These are phyloP conservation scores for Mus pahari DNA, from an alignment of 2,113 vertebrate genomes.

Conservation along the genomic window DNA sequence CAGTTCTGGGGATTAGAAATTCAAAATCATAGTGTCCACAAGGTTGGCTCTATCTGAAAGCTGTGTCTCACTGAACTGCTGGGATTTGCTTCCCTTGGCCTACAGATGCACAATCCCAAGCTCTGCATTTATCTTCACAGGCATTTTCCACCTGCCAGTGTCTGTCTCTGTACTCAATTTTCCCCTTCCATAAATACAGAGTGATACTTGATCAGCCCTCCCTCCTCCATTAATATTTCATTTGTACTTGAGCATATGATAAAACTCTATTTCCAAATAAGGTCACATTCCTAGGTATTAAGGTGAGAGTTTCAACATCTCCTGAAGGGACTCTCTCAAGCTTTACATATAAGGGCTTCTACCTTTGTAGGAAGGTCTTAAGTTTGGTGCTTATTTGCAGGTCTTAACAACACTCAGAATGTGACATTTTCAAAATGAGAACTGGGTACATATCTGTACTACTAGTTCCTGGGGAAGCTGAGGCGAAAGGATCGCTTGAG, in stretches of 20 bases:
- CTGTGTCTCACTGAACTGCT: background rate
- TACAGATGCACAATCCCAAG: background rate
- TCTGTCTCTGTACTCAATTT: background rate
- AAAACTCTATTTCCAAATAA: slow-evolving; percentile 22
- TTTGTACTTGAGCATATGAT: background rate
- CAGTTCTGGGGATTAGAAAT: background rate
- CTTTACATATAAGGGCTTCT: background rate
- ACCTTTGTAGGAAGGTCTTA: too few species aligned
- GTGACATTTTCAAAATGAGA: background rate
- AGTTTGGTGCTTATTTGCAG: background rate
- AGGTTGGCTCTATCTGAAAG: background rate
- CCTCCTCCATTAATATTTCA: background rate
- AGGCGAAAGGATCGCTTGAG: background rate
- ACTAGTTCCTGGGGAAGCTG: background rate
- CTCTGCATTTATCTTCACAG: background rate
- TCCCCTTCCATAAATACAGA: background rate
- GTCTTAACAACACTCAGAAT: background rate
- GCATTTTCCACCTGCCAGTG: background rate
- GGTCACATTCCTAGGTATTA: background rate
- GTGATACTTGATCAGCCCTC: background rate
- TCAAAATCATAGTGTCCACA: background rate
- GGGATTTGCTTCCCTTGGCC: background rate
- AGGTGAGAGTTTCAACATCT: background rate
- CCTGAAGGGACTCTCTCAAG: background rate
- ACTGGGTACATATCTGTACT: background rate